Percentiles rank a stretch among this genome's conserved stretches.
These are phyloP conservation scores for Mythimna impura DNA, from an alignment of 2,888 invertebrate species.

Conservation along the genomic window DNA sequence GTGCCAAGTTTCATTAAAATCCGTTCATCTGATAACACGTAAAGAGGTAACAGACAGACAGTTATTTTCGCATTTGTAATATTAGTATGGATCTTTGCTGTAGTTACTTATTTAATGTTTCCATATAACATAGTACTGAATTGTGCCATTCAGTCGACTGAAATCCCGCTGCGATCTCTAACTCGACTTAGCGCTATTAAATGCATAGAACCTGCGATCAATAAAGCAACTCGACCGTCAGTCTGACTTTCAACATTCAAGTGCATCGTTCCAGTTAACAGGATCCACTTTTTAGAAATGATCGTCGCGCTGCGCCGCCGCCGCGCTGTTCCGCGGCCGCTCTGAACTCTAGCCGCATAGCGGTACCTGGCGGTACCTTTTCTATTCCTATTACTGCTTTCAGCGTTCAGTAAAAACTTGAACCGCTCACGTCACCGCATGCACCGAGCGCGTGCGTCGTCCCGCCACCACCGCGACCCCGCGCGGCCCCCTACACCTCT, in stretches of 20 bases:
- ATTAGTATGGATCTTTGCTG: neutral
- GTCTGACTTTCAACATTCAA: conserved; percentile 13
- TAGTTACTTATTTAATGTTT: conserved; percentile 2
- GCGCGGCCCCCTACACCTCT: conserved; percentile 65
- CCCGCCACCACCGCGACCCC: conserved; percentile 48
- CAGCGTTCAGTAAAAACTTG: conserved; percentile 79
- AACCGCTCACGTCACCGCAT: conserved; percentile 79
- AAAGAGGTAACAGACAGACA: too few species aligned
- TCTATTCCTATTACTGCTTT: conserved; percentile 66
- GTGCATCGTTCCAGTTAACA: conserved; percentile 36
- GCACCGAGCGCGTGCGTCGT: conserved; percentile 78
- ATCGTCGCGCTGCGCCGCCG: conserved; percentile 3
- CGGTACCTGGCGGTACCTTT: conserved; percentile 57
- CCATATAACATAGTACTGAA: neutral
- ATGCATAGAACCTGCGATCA: conserved; percentile 22
- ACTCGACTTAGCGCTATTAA: neutral
- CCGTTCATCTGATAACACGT: too few species aligned
- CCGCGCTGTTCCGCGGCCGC: conserved; percentile 10
- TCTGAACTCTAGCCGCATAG: conserved; percentile 41
- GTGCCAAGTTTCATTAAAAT: too few species aligned
- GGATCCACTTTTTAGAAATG: conserved; percentile 15
- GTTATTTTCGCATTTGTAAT: too few species aligned
- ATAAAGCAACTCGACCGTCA: conserved; percentile 26
- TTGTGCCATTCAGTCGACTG: conserved; percentile 1
- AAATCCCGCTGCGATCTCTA: neutral